Percentiles rank a stretch among this genome's conserved stretches.
Evolutionary conservation across 2,113 vertebrate genomes (phyloP).

Genomic region (Xiphorhynchus elegans): DNA sequence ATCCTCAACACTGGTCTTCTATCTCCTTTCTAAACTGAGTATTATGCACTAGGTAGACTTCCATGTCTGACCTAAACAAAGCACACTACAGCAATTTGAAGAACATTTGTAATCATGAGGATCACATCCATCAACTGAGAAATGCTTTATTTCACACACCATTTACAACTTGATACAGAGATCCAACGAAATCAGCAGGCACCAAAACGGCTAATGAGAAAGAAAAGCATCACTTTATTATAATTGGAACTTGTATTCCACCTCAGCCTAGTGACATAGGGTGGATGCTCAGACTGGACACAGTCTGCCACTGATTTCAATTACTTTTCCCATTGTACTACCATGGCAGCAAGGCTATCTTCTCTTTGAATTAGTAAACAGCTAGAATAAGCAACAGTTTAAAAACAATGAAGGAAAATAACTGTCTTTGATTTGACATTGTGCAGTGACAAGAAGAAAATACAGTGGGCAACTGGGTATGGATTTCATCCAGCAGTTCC

Average conservation of each 20-base stretch:
- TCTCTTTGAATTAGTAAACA: background rate
- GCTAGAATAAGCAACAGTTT: background rate
- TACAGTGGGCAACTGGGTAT: slow-evolving; percentile 39
- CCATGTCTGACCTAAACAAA: background rate
- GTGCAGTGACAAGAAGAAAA: slow-evolving; percentile 31
- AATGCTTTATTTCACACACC: slow-evolving; percentile 1
- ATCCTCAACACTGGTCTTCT: background rate
- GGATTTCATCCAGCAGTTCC: slow-evolving; percentile 60
- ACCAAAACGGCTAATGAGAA: background rate
- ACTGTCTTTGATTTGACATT: slow-evolving; percentile 32
- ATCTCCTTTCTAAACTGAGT: background rate
- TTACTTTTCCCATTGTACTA: background rate
- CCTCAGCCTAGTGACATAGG: background rate
- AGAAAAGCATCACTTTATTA: background rate
- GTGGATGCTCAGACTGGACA: background rate
- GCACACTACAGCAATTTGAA: background rate
- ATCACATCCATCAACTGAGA: background rate
- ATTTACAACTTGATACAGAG: background rate
- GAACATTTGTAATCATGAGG: background rate
- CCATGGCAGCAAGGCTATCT: background rate
- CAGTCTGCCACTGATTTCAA: background rate
- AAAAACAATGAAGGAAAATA: background rate
- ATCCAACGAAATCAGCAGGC: background rate
- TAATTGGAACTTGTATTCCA: background rate
- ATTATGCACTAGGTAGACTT: background rate